Evolutionary conservation across 2,888 invertebrate species (phyloP).

Genomic region (Tillus elongatus): DNA sequence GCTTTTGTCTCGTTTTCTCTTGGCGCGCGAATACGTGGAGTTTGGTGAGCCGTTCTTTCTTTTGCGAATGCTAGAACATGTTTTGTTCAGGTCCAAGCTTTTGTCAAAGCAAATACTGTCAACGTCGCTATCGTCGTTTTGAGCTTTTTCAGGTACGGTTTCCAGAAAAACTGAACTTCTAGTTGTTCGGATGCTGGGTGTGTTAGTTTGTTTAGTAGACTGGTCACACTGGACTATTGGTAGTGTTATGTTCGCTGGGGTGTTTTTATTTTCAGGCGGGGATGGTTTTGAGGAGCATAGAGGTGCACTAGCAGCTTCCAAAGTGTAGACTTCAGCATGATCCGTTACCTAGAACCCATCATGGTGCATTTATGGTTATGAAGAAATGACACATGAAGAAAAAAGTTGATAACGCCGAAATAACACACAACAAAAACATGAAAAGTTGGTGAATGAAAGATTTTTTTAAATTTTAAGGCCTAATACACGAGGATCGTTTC

Average conservation of each 20-base stretch:
- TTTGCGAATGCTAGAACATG: slow-evolving; percentile 26
- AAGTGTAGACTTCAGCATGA: slow-evolving; percentile 57
- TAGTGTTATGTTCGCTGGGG: no score
- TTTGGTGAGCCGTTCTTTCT: slow-evolving; percentile 28
- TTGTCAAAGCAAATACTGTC: slow-evolving; percentile 26
- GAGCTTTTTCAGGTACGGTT: slow-evolving; percentile 33
- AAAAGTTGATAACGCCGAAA: no score
- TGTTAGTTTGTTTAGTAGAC: no score
- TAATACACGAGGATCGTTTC: no score
- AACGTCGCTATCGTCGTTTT: slow-evolving; percentile 24
- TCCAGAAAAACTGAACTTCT: slow-evolving; percentile 21
- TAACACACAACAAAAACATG: no score
- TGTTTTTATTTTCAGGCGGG: slow-evolving; percentile 33
- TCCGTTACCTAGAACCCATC: slow-evolving; percentile 62
- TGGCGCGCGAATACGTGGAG: slow-evolving; percentile 12
- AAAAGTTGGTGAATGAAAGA: no score
- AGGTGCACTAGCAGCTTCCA: slow-evolving; percentile 55
- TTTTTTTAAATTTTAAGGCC: no score
- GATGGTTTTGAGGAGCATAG: slow-evolving; percentile 42
- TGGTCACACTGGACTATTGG: no score
- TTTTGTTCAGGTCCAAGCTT: slow-evolving; percentile 17
- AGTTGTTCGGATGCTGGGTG: not conserved
- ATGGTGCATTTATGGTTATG: slow-evolving; percentile 38
- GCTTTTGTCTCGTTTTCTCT: slow-evolving; percentile 34
- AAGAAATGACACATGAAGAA: no score